Base-by-base conservation (phyloP, 2,888 invertebrate species). In the Ditula angustiorana region DNA sequence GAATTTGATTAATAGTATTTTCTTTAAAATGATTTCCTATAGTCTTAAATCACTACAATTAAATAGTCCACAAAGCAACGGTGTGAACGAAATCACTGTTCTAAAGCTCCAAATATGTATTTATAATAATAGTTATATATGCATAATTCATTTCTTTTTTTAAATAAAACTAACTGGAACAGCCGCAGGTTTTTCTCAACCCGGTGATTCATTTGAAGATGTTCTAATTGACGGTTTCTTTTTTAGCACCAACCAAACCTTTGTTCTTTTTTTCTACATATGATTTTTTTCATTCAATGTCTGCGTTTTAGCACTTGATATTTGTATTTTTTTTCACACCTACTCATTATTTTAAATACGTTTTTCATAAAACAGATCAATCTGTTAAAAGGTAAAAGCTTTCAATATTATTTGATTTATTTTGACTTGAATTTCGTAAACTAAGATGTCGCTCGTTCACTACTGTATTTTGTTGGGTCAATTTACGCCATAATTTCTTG, bases 221-320 rank as follows among this genome's bases (percentile, higher is more conserved):
- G 33, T 26, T 58, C 52, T 52, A 59, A 64, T 59, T 46, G 26
- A 8, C 24, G 26, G 24, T 64, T 64, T 59, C 64, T 59, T 47
- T 64, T 64, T 64, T 64, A 58, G 46, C 59, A 58, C 46, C 37
- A 21, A 26, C 23, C 5, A 2, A 13, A 55, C 55, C 28, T 46
- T 19, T 62, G 58, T 23, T 30, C 23, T 46, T 58, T 59, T 58
- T 56, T 63, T 23, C n/a, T 50, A 33, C 23, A 24, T 52, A 10
- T 11, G 35, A 30, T n/a, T 26, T 37, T 23, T 57, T 49, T 13
- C 46, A 59, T 59, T 58, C 35, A 46, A 52, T 44, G 26, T 35
- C 19, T 13, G 52, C 21, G 8, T 62, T 56, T 55, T 33, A 26
- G 37, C 23, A n/a, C 30, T 41, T 50, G 49, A 7, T 50, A 55